Evolutionary conservation across 2,113 vertebrate genomes (phyloP), one percentile per base, ranked within the genome.

Genomic region (Ahaetulla prasina): DNA sequence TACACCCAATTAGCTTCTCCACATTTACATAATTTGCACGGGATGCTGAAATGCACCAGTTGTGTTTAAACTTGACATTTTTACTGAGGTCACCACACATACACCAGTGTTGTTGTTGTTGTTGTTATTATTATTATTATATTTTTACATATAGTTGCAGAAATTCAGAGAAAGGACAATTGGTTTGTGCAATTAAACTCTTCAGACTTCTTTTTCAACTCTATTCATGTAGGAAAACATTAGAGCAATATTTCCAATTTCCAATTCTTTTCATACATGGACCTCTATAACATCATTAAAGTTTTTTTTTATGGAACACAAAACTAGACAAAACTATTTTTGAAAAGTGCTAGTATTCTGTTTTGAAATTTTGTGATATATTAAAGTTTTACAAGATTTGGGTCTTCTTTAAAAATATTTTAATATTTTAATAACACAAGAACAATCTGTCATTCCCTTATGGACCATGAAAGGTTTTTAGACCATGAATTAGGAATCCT

Each of bases 41-140:
- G 0, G n/a, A 18, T 52, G 45, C 88, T 1, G 0, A 85, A 80
- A 60, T 0, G 12, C 25, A 54, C 11, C 0, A 43, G 60, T 54
- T n/a, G 49, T 47, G 47, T 74, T 23, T 49, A 84, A 87, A 87
- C 45, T 63, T 91, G 45, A 60, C 60, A 87, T 45, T 91, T 60
- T 25, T 87, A 50, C 0, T 0, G 2, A n/a, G n/a, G 18, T 14
- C 22, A 30, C 55, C 10, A 68, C 5, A 52, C 80, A 87, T 0
- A 0, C 54, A 80, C 8, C 89, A 2, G 2, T 63, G 27, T 53
- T 89, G n/a, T 35, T 74, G 2, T 35, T 49, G 2, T 35, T 39
- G 1, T 74, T 74, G 3, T 23, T 55, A 0, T 8, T 55, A 8
- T 55, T 55, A 2, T 68, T 45, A n/a, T 68, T 68, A 14, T 45